Evolutionary conservation across 2,113 vertebrate genomes (phyloP), one percentile per base, ranked within the genome.

Genomic region (Phyllopteryx taeniolatus): DNA sequence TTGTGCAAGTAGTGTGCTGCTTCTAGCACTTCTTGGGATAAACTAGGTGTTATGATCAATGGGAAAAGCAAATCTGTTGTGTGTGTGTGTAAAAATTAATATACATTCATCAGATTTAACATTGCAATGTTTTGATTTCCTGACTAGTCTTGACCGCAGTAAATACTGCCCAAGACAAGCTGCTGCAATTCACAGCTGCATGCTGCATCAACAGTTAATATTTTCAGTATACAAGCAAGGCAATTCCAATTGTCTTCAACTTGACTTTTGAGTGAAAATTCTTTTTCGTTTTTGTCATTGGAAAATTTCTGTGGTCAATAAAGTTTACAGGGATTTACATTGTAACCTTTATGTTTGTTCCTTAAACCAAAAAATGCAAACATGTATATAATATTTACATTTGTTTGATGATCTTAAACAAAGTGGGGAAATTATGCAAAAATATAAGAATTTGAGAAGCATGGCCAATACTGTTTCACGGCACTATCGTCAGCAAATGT

Each of bases 1-100:
- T 76, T 75, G 53, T 82, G 69, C 72, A 75, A 73, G 60, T 56
- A 31, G 68, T 75, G 17, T 46, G 74, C 39, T 54, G 71, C 19
- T 68, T 67, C 51, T n/a, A 31, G 33, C 60, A 42, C 54, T n/a
- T 51, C 6, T 67, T 11, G 53, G 64, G 42, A 2, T 67, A 27
- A 68, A 47, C 43, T 15, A 17, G 46, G 8, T 51, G 15, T 35
- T 20, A 12, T 22, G 14, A 15, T 27, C n/a, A 31, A 66, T 17
- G 8, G 7, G 3, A 7, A 42, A 9, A 66, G 17, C 31, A 46
- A 5, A 22, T 14, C 42, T 65, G 5, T 22, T 39, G 27, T 27
- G 27, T 27, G 1, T 27, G 1, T 27, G 27, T 27, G 27, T 27
- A 27, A 27, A 27, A 27, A 27, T 27, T 27, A 27, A 27, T 27